phyloP scores from a whole-genome alignment of 2,113 vertebrate species.

The Myotis lucifugus region DNA sequence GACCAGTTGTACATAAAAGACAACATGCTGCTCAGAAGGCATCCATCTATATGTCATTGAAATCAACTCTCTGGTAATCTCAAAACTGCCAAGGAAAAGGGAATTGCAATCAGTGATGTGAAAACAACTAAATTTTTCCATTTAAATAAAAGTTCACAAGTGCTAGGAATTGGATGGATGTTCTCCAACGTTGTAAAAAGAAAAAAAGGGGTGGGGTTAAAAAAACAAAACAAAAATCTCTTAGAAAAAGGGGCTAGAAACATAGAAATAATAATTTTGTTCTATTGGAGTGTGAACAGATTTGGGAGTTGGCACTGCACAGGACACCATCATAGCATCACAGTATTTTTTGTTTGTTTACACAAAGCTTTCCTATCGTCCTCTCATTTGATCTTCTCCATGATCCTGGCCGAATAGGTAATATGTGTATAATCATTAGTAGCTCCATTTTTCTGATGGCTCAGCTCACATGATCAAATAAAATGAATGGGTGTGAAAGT shows the following conservation, averaged over 20 bases:
- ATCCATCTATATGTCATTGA: conserved; percentile 47
- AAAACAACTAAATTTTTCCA: conserved; percentile 55
- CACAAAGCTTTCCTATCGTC: background rate
- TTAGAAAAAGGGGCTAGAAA: background rate
- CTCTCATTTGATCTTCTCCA: conserved; percentile 5
- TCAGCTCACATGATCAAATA: conserved; percentile 30
- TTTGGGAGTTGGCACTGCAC: background rate
- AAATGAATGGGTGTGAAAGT: background rate
- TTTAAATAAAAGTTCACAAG: conserved; percentile 62
- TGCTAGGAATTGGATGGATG: background rate
- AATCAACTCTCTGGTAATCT: conserved; percentile 35
- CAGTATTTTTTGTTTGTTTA: background rate
- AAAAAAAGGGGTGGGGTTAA: conserved; percentile 3
- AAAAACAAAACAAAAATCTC: conserved; percentile 25
- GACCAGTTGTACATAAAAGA: conserved; percentile 57
- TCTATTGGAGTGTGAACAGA: background rate
- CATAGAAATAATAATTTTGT: conserved; percentile 3
- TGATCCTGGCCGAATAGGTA: background rate
- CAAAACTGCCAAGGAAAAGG: conserved; percentile 12
- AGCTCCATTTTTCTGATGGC: conserved; percentile 18
- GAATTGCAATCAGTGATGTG: background rate
- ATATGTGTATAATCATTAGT: background rate
- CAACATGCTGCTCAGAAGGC: conserved; percentile 8
- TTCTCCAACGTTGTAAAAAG: conserved; percentile 33
- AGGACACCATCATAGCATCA: background rate